Conservation (phyloP, 2,888 invertebrate species). For the Tridacna gigas region DNA sequence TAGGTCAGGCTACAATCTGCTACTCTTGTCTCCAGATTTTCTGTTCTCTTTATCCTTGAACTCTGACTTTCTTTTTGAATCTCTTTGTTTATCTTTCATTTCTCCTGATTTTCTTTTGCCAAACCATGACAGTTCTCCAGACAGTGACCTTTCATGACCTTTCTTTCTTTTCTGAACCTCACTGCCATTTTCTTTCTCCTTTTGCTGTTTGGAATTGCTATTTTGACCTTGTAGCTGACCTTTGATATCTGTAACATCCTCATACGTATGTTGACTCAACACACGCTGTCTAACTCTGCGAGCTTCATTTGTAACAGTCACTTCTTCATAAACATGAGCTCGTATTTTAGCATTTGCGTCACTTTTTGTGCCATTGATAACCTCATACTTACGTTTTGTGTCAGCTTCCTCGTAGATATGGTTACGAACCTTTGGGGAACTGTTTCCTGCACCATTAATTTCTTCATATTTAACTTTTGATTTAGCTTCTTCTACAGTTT, state of each 20-base stretch:
- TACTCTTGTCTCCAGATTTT: conserved; percentile 30
- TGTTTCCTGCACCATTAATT: conserved; percentile 52
- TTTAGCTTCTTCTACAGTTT: conserved; percentile 79
- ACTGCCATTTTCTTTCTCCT: conserved; percentile 4
- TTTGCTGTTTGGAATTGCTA: conserved; percentile 5
- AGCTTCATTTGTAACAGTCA: conserved; percentile 65
- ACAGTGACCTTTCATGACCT: conserved; percentile 44
- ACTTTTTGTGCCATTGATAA: conserved; percentile 39
- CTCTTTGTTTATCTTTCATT: conserved; percentile 49
- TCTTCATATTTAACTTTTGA: conserved; percentile 68
- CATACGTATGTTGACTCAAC: conserved; percentile 76
- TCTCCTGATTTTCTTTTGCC: conserved; percentile 57
- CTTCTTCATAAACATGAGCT: conserved; percentile 77
- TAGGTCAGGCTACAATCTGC: neutral
- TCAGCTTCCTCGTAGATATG: conserved; percentile 73
- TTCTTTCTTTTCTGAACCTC: conserved; percentile 41
- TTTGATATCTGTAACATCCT: conserved; percentile 76
- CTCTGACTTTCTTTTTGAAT: conserved; percentile 50
- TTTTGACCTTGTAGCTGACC: conserved; percentile 25
- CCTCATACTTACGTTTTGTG: conserved; percentile 62
- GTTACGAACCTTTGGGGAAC: conserved; percentile 42
- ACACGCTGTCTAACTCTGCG: conserved; percentile 68
- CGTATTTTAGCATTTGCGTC: conserved; percentile 60
- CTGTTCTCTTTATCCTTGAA: conserved; percentile 39
- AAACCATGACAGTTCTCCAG: conserved; percentile 45